Evolutionary conservation across 2,797 vertebrate species (phyloP).

Genomic region (Phyllotis vaccarum): DNA sequence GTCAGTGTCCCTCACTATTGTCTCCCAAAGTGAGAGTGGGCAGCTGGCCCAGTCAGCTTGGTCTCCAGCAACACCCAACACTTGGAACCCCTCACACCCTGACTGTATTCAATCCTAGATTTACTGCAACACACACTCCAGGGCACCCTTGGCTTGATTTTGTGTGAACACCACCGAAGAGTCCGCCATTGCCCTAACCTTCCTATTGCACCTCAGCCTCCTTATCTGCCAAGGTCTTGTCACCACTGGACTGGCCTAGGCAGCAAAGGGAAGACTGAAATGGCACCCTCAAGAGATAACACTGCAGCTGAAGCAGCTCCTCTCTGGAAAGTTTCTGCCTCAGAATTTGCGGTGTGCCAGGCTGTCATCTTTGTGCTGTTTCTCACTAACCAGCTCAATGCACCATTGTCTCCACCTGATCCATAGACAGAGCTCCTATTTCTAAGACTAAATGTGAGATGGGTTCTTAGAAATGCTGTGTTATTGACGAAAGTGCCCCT

Average conservation of each 20-base stretch:
- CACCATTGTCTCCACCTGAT: neutral
- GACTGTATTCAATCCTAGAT: fast-evolving
- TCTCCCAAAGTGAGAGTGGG: neutral
- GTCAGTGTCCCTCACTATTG: neutral
- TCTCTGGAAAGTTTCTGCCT: neutral
- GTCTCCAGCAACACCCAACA: neutral
- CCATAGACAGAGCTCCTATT: neutral
- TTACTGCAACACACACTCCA: fast-evolving
- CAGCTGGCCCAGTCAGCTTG: neutral
- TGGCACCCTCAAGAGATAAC: neutral
- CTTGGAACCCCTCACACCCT: neutral
- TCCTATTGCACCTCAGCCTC: neutral
- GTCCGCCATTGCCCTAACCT: neutral
- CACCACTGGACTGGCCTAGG: neutral
- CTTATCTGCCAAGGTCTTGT: neutral
- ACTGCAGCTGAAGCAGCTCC: neutral
- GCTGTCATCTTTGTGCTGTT: neutral
- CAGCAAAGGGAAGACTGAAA: neutral
- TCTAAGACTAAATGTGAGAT: neutral
- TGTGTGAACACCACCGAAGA: neutral
- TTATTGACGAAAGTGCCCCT: neutral
- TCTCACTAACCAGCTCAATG: neutral
- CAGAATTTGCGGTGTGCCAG: neutral
- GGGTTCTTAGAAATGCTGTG: neutral
- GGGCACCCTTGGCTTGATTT: neutral